phyloP scores from a whole-genome alignment of 2,113 vertebrate genomes.

The Willisornis vidua region DNA sequence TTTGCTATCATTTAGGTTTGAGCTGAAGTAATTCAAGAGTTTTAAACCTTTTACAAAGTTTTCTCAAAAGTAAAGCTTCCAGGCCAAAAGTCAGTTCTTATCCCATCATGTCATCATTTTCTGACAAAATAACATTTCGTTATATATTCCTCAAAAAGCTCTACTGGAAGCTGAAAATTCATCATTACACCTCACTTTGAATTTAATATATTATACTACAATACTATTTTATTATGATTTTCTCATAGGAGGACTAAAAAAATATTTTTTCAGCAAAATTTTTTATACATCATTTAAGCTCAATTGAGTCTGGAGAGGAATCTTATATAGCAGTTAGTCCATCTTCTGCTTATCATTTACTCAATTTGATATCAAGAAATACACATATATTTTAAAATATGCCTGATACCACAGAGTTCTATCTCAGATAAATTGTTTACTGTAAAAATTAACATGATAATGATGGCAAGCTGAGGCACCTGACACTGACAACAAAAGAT shows the following conservation, averaged over 20 bases:
- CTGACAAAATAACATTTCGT: not conserved
- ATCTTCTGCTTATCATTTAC: not conserved
- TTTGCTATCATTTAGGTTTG: not conserved
- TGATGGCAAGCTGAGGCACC: not conserved
- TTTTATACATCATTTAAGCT: not conserved
- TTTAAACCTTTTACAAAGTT: not conserved
- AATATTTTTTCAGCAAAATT: not conserved
- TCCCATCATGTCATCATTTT: not conserved
- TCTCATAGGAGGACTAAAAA: not conserved
- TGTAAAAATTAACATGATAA: not conserved
- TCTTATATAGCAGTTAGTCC: not conserved
- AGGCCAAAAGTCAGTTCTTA: not conserved
- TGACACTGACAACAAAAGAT: not conserved
- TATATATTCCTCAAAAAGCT: not conserved
- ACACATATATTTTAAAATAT: not conserved
- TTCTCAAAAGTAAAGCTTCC: not conserved
- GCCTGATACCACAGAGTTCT: not conserved
- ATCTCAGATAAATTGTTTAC: not conserved
- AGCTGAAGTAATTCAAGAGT: not conserved
- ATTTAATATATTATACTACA: not conserved
- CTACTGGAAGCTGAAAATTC: not conserved
- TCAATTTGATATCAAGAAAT: not conserved
- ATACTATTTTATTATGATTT: not conserved
- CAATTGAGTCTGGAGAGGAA: not conserved
- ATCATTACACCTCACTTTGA: not conserved